Base-by-base conservation (phyloP, 2,888 invertebrate genomes). In the Harpagoxenus sublaevis region DNA sequence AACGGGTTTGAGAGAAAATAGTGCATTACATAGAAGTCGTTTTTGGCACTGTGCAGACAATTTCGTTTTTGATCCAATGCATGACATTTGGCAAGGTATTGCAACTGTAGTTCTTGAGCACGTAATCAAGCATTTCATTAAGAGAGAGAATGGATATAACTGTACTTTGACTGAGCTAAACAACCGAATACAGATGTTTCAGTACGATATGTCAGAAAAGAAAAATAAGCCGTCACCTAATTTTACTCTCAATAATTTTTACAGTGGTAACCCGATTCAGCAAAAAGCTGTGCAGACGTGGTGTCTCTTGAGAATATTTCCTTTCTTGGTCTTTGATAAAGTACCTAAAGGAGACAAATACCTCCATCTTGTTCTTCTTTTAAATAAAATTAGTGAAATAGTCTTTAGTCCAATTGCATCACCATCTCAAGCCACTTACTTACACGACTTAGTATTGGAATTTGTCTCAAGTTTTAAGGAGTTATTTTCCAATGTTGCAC, bases 1-100 rank as follows among this genome's bases (percentile, higher is more conserved):
- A 31, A 63, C 63, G 15, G 39, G 63, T 39, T 31, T 63, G 3
- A 31, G 10, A 42, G 63, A 31, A 63, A 35, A 62, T 31, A 31
- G 12, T 63, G 15, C 39, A 10, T 63, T 63, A 39, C 63, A 63
- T 39, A 39, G 39, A 4, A 31, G 31, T 18, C 63, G 2, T 63
- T 63, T 31, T 10, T 63, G 31, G 6, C 63, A 63, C 31, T 31
- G 31, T 3, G 8, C 63, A n/a, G n/a, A 18, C 6, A 63, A 63
- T 63, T 31, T 31, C 3, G 15, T 63, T 63, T 63, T 63, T 63
- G 63, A 63, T 42, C 39, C 63, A 10, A 63, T 63, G 63, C 39
- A 63, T 63, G 63, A 63, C 8, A 63, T 42, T 39, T 42, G 31
- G 5, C 15, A 63, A 63, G 31, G 39, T 63, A 39, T 63, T 63